phyloP scores from a whole-genome alignment of 2,888 invertebrate species.

The Agrilus biguttatus region DNA sequence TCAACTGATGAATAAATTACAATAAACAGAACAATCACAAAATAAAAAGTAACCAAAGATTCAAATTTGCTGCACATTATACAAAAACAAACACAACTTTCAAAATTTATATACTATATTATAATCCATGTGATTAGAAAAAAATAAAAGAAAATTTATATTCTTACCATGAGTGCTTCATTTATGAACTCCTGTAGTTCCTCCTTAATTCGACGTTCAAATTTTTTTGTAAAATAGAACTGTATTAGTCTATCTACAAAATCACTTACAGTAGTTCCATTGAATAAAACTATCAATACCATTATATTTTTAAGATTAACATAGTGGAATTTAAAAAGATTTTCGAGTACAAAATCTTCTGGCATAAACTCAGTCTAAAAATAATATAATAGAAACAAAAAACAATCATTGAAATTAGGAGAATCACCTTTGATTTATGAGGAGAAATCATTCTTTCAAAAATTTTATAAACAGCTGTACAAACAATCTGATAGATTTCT shows the following conservation, averaged over 20 bases:
- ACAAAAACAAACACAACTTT: too few relatives aligned
- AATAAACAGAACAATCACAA: too few relatives aligned
- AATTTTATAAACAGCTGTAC: conserved; percentile 53
- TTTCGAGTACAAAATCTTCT: conserved; percentile 16
- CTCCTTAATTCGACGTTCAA: conserved; percentile 17
- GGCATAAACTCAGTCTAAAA: conserved; percentile 25
- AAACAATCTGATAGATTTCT: conserved; percentile 40
- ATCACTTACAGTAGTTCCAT: conserved; percentile 14
- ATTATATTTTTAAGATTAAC: conserved; percentile 22
- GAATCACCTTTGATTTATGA: conserved; percentile 54
- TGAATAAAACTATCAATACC: conserved; percentile 21
- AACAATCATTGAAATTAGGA: not conserved
- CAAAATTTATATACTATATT: too few relatives aligned
- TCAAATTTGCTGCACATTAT: too few relatives aligned
- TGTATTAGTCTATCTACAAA: conserved; percentile 20
- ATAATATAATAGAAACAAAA: conserved; percentile 2
- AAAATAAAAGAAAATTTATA: too few relatives aligned
- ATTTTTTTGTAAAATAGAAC: conserved; percentile 19
- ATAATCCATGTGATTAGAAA: too few relatives aligned
- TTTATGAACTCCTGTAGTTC: conserved; percentile 21
- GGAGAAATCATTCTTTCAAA: conserved; percentile 66
- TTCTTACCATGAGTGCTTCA: conserved; percentile 20
- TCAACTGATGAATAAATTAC: too few relatives aligned
- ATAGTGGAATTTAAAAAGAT: conserved; percentile 20
- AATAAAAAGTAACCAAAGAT: too few relatives aligned